Base-by-base conservation (phyloP, 1,140 invertebrate genomes). In the Drosophila nigrodunni region DNA sequence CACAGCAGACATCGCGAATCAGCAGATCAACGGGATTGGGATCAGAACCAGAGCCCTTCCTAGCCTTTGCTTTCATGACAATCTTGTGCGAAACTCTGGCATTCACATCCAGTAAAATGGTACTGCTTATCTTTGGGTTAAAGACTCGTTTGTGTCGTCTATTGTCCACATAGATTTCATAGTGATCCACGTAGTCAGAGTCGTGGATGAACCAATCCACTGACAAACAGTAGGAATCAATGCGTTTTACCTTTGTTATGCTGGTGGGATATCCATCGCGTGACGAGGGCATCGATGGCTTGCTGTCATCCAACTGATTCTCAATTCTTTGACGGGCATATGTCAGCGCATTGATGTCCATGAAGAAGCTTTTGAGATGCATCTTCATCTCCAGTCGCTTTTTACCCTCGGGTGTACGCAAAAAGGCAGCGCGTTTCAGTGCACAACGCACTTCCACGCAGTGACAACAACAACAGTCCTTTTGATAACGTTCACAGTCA, bases 191-290 rank as follows among this genome's bases (percentile, higher is more conserved):
- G n/a, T 65, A 49, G 13, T 30, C n/a, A 5, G 70, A 21, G 46
- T 89, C 85, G 25, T 89, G 86, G 37, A 64, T 49, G 34, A 67
- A 79, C 85, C 85, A 89, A 0, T 78, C 37, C 3, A 89, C 8
- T 1, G 34, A 43, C 30, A 89, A 35, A 2, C 85, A 74, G 0
- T 60, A 43, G 0, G n/a, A 18, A 9, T 75, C 78, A 7, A 89
- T 37, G 1, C 66, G 60, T 1, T 7, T 21, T 0, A 82, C 85
- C 1, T 64, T 54, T 7, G 55, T 75, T 3, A 89, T 71, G 54
- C 57, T 66, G 7, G 74, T 50, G 7, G 85, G 85, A 30, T 58
- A 89, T 15, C 78, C 75, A 13, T 57, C 18, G 0, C 35, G 65
- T 2, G 74, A 9, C 0, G 72, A 46, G 0, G 80, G 72, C 0